These are phyloP conservation scores for Crotalus horridus DNA, from an alignment of 2,113 vertebrate species.

Conservation along the genomic window DNA sequence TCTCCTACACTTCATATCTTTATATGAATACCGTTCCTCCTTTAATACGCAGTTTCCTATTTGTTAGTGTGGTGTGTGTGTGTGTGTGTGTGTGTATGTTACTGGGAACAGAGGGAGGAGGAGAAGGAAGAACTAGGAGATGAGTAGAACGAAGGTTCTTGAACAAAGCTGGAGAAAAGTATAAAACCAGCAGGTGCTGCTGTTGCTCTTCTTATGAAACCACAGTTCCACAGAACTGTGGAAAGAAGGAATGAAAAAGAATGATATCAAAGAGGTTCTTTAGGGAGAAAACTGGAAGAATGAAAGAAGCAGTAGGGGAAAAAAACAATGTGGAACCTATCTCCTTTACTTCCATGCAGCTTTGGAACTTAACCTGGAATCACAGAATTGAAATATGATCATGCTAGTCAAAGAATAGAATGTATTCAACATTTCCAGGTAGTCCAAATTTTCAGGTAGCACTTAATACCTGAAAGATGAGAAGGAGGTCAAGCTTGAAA, in stretches of 20 bases:
- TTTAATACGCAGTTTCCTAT: background rate
- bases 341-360: background rate
- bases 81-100: no score
- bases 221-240: background rate
- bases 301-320: background rate
- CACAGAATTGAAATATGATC: no score
- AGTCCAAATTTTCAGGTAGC: background rate
- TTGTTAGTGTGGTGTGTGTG: no score
- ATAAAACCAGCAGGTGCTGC: background rate
- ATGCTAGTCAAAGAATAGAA: background rate
- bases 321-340: no score
- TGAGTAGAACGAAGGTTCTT: background rate
- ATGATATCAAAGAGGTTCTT: background rate
- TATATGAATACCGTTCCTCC: background rate
- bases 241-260: background rate
- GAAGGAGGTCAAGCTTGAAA: background rate
- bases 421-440: background rate
- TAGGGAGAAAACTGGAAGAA: background rate
- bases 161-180: background rate
- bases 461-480: background rate
- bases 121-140: background rate
- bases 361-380: background rate
- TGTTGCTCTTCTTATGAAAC: background rate
- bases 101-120: background rate
- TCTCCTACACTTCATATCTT: background rate